phyloP scores from a whole-genome alignment of 2,113 vertebrate genomes.

The Podarcis muralis region DNA sequence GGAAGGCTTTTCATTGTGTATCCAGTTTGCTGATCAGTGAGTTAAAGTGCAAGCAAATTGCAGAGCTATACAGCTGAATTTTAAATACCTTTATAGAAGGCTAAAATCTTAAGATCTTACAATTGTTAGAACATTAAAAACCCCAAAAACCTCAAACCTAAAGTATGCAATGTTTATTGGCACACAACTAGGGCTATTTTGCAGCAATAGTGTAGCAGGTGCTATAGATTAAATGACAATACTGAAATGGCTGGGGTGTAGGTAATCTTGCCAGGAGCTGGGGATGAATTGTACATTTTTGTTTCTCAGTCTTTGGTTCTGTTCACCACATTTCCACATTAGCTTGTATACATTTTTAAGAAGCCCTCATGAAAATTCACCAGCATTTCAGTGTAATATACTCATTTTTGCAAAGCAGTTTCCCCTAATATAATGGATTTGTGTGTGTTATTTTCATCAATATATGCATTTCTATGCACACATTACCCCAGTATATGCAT shows the following conservation, averaged over 20 bases:
- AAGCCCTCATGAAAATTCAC: no score
- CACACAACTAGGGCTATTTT: not conserved
- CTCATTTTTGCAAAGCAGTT: no score
- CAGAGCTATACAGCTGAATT: not conserved
- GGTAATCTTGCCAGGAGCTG: not conserved
- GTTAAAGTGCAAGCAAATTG: not conserved
- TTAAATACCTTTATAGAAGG: not conserved
- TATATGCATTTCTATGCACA: no score
- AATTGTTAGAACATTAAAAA: not conserved
- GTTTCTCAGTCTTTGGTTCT: no score
- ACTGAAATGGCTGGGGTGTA: not conserved
- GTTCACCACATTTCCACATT: no score
- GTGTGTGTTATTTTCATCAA: no score
- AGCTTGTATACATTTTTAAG: no score
- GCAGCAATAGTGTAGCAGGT: not conserved
- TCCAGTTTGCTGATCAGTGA: not conserved
- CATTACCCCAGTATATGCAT: no score
- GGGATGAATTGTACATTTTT: no score
- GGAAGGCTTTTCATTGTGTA: rapidly evolving
- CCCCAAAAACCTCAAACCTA: not conserved
- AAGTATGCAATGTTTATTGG: not conserved
- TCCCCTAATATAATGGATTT: no score
- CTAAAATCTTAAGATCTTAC: not conserved
- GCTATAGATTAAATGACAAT: not conserved
- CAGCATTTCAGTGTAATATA: no score